phyloP scores from a whole-genome alignment of 35 echinoderm and acorn worm species.

The Apostichopus parvimensis region DNA sequence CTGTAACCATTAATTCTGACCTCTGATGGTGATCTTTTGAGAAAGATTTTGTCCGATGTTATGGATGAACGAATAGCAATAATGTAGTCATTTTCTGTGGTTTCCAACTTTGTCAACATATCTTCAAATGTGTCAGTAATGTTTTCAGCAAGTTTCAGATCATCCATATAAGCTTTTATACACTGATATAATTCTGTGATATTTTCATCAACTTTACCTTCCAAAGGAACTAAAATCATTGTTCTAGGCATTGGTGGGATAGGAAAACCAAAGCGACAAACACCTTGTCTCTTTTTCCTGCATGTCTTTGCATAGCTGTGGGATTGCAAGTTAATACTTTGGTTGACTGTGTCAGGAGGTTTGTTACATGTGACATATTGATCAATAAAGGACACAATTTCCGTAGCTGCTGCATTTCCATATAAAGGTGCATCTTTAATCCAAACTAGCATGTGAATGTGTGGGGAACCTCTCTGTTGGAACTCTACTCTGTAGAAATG shows the following conservation, averaged over 20 bases:
- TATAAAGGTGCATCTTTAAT: neutral
- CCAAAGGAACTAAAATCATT: neutral
- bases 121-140: neutral
- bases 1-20: neutral
- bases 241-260: too few relatives aligned
- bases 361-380: too few relatives aligned
- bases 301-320: neutral
- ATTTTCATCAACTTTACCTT: neutral
- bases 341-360: neutral
- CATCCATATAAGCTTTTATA: neutral
- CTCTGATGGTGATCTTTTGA: neutral
- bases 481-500: slow-evolving; percentile 64
- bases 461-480: slow-evolving; percentile 56
- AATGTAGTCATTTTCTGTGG: neutral
- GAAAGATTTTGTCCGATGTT: neutral
- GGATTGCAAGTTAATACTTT: neutral
- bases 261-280: neutral
- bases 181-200: too few relatives aligned
- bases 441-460: slow-evolving; percentile 31
- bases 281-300: too few relatives aligned
- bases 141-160: neutral
- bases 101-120: neutral
- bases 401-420: neutral
- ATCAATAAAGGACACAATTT: too few relatives aligned
- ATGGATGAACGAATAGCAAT: too few relatives aligned